Evolutionary conservation across 37 sponge, comb jelly and placozoan genomes (phyloP).

Genomic region (Eunapius fragilis): DNA sequence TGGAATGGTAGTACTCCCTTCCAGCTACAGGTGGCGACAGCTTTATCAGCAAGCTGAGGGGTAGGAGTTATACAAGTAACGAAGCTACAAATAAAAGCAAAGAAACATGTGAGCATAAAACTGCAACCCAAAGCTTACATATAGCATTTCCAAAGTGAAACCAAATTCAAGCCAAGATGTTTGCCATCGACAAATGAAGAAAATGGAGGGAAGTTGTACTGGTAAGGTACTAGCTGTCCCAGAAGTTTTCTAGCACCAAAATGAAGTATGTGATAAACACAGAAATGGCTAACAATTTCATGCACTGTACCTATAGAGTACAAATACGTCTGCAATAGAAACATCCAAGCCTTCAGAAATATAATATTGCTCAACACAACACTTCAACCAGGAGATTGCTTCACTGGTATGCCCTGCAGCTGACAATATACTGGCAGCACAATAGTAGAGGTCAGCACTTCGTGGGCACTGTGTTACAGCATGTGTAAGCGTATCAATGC

Average conservation of each 20-base stretch:
- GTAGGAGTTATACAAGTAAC: background rate
- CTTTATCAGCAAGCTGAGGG: conserved; percentile 38
- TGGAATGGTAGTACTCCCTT: conserved; percentile 8
- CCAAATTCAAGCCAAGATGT: background rate
- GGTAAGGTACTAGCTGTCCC: conserved; percentile 42
- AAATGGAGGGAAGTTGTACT: conserved; percentile 7
- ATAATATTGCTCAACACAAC: background rate
- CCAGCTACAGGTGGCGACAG: conserved; percentile 2
- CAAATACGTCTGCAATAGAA: background rate
- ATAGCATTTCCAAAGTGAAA: conserved; percentile 48
- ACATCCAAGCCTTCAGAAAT: background rate
- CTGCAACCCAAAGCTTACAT: conserved; percentile 23
- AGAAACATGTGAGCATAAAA: background rate
- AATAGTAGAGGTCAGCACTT: background rate
- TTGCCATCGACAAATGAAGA: conserved; percentile 7
- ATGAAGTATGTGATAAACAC: too few relatives aligned
- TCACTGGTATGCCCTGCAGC: background rate
- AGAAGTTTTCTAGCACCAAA: conserved; percentile 42
- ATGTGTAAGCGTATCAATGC: background rate
- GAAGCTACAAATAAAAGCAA: background rate
- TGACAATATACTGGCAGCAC: background rate
- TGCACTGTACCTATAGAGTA: background rate
- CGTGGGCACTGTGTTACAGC: background rate
- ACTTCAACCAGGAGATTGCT: background rate
- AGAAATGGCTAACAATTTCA: background rate